Evolutionary conservation across 2,113 vertebrate genomes (phyloP).

Genomic region (Corydoras sp.): DNA sequence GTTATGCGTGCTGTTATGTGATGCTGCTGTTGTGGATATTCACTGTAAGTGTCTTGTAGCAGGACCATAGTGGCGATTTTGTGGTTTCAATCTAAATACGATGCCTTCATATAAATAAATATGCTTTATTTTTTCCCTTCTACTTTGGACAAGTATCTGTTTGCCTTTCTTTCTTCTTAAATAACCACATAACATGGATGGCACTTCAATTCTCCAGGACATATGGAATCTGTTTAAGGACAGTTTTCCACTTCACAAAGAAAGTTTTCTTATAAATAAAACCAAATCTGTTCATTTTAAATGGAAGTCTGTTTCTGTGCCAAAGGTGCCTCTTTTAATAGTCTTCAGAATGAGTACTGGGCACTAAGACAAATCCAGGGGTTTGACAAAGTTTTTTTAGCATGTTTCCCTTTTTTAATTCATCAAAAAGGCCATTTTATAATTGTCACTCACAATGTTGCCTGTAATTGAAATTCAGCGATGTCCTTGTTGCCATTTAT

Average conservation of each 20-base stretch:
- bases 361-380: no score
- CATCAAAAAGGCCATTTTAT: no score
- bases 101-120: slow-evolving; percentile 62
- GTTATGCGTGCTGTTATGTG: slow-evolving; percentile 55
- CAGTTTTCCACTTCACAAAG: not conserved
- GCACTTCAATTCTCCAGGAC: slow-evolving; percentile 23
- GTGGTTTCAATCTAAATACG: slow-evolving; percentile 50
- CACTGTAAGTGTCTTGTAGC: slow-evolving; percentile 56
- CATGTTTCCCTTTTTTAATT: no score
- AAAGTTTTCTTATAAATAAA: no score
- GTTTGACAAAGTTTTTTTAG: no score
- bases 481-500: no score
- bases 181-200: slow-evolving; percentile 8
- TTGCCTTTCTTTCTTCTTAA: slow-evolving; percentile 33
- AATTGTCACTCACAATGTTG: no score
- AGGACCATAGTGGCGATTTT: slow-evolving; percentile 49
- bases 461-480: no score
- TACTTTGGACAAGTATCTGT: slow-evolving; percentile 44
- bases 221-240: slow-evolving; percentile 7
- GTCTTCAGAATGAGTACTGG: no score
- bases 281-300: no score
- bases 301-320: no score
- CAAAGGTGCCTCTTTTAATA: no score
- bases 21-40: slow-evolving; percentile 65
- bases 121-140: slow-evolving; percentile 58